Base-by-base conservation (phyloP, 2,888 invertebrate genomes). In the Spodoptera picta region DNA sequence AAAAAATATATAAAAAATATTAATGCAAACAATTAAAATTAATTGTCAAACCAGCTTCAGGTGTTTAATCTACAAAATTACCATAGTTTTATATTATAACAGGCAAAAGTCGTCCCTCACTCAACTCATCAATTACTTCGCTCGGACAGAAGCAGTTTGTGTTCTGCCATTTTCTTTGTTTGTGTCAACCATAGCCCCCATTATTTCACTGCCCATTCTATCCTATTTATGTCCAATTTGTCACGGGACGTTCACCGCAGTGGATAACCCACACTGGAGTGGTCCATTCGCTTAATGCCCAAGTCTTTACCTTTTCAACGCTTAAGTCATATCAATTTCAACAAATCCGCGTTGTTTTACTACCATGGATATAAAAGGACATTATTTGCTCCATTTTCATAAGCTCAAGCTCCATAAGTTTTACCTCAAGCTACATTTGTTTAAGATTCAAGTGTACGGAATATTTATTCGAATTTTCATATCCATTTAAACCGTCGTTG, bases 191-290 rank as follows among this genome's bases (percentile, higher is more conserved):
- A 68, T 78, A 78, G 77, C 72, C 77, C 63, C 76, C 79, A 79
- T 83, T 84, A 83, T 83, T 81, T 73, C 69, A 61, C 75, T 65
- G 68, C 50, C 72, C 73, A 75, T 82, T 77, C 85, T 82, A 83
- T 83, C 83, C 81, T 80, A 83, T 88, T 86, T 87, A 84, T 83
- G 83, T 82, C 76, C 83, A 72, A 85, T 89, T 87, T 87, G 81
- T 89, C 83, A 83, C 77, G 63, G 70, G 80, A 74, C 71, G 72
- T 79, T 83, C 76, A 74, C 78, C 79, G 61, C 80, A 68, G 68
- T 73, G 79, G 77, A 83, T 79, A 80, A 78, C 77, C 69, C 62
- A 67, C 70, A 75, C 48, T 58, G 49, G 73, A 79, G 69, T 74
- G 68, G 79, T 71, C 81, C 80, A 72, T 83, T 83, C 79, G 78